Base-by-base conservation (phyloP, 1,140 invertebrate species). In the Sesamia nonagrioides region DNA sequence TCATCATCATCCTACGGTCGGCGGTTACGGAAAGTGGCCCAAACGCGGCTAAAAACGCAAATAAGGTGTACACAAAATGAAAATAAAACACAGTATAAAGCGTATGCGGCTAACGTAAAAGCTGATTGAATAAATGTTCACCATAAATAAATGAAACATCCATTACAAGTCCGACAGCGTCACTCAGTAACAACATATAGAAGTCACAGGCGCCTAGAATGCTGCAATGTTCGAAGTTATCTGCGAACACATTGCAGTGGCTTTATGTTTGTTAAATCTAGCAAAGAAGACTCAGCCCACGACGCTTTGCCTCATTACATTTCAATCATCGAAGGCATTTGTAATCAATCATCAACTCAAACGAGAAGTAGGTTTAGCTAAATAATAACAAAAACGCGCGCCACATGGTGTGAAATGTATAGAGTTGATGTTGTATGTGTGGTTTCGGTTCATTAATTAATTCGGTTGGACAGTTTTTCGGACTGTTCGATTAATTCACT, bases 361-460 rank as follows among this genome's bases (percentile, higher is more conserved):
- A 27, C 27, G 3, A 27, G 3, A 3, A 27, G 1, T 27, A 27
- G 27, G 27, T 27, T 27, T 27, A 27, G 27, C 1, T 27, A 1
- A 27, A 27, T 27, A 27, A 27, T 3, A 27, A 27, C 3, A 27
- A 27, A 27, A 27, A 27, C 27, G 27, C 27, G 27, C 27, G 27
- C 27, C 27, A 27, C 27, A 27, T 27, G 3, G 27, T 3, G 27
- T 27, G 27, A 3, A 27, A 1, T 27, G 27, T 27, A n/a, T n/a
- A 27, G 27, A 27, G 27, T 27, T 27, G 27, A 3, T 27, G 27
- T 3, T 27, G 27, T 27, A 3, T 27, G 27, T 27, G 27, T 27
- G 61, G 74, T 54, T 77, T 77, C 40, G 74, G 48, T 77, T 77
- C 74, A 68, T 77, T 77, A 77, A 77, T 77, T 77, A 77, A 52